A percentile compares a stretch with the other conserved stretches of the same genome.
Conservation (phyloP, 2,797 vertebrate species). For the Varecia variegata region DNA sequence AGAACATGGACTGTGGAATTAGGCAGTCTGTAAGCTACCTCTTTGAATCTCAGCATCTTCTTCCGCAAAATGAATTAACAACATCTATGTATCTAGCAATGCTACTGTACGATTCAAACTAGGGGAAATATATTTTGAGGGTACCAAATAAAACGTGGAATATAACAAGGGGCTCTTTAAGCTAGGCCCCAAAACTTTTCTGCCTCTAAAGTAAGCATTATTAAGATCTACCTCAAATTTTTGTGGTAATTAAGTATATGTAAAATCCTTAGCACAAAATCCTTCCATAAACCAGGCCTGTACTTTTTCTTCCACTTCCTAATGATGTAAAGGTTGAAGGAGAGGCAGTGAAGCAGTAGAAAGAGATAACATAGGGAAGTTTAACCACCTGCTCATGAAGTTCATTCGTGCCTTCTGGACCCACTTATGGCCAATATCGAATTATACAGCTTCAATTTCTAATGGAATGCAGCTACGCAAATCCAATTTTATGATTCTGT, state of each 20-base stretch:
- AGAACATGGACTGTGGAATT: background rate
- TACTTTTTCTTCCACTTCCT: background rate
- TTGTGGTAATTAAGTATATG: background rate
- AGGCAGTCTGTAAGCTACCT: background rate
- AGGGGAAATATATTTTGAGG: background rate
- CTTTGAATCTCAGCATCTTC: slow-evolving; percentile 10
- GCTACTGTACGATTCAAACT: slow-evolving; percentile 20
- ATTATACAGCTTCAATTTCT: slow-evolving; percentile 10
- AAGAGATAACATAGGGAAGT: background rate
- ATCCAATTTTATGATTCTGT: slow-evolving; percentile 38
- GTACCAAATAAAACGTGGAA: background rate
- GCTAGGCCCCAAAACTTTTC: background rate
- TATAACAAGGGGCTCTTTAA: background rate
- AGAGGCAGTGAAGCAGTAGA: slow-evolving; percentile 24
- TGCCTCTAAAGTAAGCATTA: slow-evolving; percentile 14
- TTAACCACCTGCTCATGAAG: background rate
- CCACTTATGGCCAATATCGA: background rate
- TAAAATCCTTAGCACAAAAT: slow-evolving; percentile 36
- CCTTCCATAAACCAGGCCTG: background rate
- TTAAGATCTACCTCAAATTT: slow-evolving; percentile 1
- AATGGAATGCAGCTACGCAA: background rate
- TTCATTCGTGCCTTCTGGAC: slow-evolving; percentile 3
- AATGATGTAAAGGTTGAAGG: background rate
- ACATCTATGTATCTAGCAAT: background rate
- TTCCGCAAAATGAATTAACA: background rate